These are phyloP conservation scores for Hypomesus transpacificus DNA, from an alignment of 2,113 vertebrate genomes.

Conservation along the genomic window DNA sequence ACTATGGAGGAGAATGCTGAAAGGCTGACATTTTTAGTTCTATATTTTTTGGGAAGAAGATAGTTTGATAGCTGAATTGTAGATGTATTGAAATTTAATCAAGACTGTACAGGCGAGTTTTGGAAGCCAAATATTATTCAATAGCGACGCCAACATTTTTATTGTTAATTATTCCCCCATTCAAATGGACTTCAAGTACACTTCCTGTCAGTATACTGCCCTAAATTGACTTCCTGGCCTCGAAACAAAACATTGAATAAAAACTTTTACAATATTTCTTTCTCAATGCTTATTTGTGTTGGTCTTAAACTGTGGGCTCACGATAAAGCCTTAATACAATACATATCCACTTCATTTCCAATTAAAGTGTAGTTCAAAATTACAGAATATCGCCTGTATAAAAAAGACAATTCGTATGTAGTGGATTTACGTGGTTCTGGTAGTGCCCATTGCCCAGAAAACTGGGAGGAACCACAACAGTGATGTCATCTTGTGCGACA, in stretches of 20 bases:
- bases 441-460: too few species aligned
- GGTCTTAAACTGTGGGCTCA: slow-evolving; percentile 2
- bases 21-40: slow-evolving; percentile 59
- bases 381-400: too few species aligned
- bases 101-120: slow-evolving; percentile 51
- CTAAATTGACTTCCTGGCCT: slow-evolving; percentile 53
- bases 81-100: slow-evolving; percentile 46
- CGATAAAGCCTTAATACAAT: too few species aligned
- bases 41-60: slow-evolving; percentile 37
- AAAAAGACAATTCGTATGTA: too few species aligned
- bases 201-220: slow-evolving; percentile 45
- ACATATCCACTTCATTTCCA: too few species aligned
- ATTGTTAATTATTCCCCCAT: slow-evolving; percentile 50
- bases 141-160: slow-evolving; percentile 66
- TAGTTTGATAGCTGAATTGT: slow-evolving; percentile 57
- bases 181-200: slow-evolving; percentile 55
- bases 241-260: slow-evolving; percentile 72
- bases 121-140: slow-evolving; percentile 63
- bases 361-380: background rate
- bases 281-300: slow-evolving; percentile 25
- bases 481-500: too few species aligned
- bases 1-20: slow-evolving; percentile 54
- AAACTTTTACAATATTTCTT: slow-evolving; percentile 68
- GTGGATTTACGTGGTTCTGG: too few species aligned
- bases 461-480: too few species aligned